Conservation (phyloP, 1,140 invertebrate species). For the Megathymus violae region DNA sequence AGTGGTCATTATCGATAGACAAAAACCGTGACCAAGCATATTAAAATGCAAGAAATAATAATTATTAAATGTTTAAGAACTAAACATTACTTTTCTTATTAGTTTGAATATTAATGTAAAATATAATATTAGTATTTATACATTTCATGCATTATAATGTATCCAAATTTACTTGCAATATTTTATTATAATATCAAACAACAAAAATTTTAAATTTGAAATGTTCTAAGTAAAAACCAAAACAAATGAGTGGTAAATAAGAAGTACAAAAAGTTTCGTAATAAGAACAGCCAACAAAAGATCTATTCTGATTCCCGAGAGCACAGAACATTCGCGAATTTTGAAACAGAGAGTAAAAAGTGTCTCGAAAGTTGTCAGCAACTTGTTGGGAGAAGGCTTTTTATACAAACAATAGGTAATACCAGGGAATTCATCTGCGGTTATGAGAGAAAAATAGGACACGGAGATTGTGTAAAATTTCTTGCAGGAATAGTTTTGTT, state of each 20-base stretch:
- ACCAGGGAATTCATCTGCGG: constrained; percentile 5
- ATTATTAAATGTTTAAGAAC: too few relatives aligned
- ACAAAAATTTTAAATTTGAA: constrained; percentile 1
- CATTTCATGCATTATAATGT: too few relatives aligned
- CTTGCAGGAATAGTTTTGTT: background rate
- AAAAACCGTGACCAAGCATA: too few relatives aligned
- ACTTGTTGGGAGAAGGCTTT: constrained; percentile 54
- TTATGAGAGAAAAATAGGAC: constrained; percentile 1
- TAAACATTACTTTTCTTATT: too few relatives aligned
- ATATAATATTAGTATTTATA: too few relatives aligned
- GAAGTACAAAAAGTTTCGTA: constrained; percentile 40
- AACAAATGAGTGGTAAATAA: constrained; percentile 4
- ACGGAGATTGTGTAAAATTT: background rate
- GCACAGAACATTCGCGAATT: constrained; percentile 54
- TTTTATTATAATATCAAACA: background rate
- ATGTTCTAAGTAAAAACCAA: background rate
- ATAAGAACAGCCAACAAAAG: constrained; percentile 42
- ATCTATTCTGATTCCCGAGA: constrained; percentile 37
- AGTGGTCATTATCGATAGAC: too few relatives aligned
- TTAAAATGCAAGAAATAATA: too few relatives aligned
- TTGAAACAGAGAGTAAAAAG: constrained; percentile 54
- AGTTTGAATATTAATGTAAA: too few relatives aligned
- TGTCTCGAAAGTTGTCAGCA: constrained; percentile 44
- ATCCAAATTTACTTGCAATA: too few relatives aligned
- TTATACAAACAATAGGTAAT: constrained; percentile 44